Base-by-base conservation (phyloP, 2,888 invertebrate genomes). In the Tiliacea citrago region DNA sequence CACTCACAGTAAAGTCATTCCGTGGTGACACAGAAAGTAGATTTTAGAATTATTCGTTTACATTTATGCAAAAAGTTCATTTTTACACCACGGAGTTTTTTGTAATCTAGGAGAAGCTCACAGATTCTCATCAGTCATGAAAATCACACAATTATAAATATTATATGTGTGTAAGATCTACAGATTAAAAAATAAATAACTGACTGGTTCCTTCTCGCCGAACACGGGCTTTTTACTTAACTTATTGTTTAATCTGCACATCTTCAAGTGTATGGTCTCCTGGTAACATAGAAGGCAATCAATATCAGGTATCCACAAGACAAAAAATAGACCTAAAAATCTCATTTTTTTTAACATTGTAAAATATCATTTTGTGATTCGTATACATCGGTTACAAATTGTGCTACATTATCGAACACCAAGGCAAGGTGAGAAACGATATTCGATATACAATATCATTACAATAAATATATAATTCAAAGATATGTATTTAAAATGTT, bases 381-480 rank as follows among this genome's bases (percentile, higher is more conserved):
- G 96, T 96, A 96, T 96, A 96, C 96, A 95, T 96, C 92, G 95
- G 96, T 96, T 96, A 95, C 96, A 95, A 87, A 95, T 96, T 95
- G 96, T 96, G 96, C 96, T 96, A 95, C 93, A 90, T 90, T 93
- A 93, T 88, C 94, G 94, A 96, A 96, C 96, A 96, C 96, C 94
- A 96, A 96, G 96, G 96, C 96, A 95, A 94, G 95, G 95, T 95
- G 95, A 91, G 86, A 86, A 94, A 93, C 91, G 91, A 93, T 93
- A 95, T 94, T 88, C 91, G 92, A 92, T 86, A 89, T 90, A 91
- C 90, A 91, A 90, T 91, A 93, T 89, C 79, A 89, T 88, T 91
- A 92, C 90, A 91, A 94, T 94, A 94, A 92, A 95, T 94, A 95
- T 91, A 93, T 90, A 92, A 92, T 94, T 93, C 93, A 94, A 94